These are phyloP conservation scores for Platyscapa corneri DNA, from an alignment of 1,140 invertebrate genomes.

Conservation along the genomic window DNA sequence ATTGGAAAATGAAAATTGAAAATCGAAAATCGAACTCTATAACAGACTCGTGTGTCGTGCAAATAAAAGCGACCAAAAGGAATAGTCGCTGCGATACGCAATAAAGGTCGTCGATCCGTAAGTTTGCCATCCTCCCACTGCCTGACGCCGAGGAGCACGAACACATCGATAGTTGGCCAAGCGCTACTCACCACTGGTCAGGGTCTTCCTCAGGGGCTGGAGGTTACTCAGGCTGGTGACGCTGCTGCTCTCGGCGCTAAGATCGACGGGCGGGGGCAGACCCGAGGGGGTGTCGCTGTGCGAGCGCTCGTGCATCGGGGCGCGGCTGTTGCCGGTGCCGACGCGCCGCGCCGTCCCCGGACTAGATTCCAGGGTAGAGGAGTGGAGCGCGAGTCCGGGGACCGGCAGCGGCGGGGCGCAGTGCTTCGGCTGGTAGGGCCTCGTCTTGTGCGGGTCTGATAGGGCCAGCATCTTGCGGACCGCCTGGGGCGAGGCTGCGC, in stretches of 20 bases:
- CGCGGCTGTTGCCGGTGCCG: slow-evolving; percentile 74
- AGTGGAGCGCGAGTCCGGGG: slow-evolving; percentile 70
- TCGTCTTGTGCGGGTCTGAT: slow-evolving; percentile 89
- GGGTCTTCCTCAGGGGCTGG: slow-evolving; percentile 87
- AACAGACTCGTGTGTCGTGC: background rate
- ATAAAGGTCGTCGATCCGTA: background rate
- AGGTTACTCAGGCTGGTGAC: slow-evolving; percentile 94
- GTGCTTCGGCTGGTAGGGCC: slow-evolving; percentile 87
- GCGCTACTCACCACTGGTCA: slow-evolving; percentile 83
- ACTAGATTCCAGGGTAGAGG: slow-evolving; percentile 76
- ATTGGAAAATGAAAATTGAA: background rate
- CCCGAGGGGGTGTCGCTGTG: slow-evolving; percentile 90
- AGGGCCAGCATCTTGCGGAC: slow-evolving; percentile 94
- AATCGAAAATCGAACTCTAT: background rate
- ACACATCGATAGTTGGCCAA: background rate
- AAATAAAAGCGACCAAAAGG: background rate
- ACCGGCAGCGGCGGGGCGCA: slow-evolving; percentile 73
- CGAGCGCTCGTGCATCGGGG: slow-evolving; percentile 86
- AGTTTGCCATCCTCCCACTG: background rate
- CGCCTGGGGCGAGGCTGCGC: slow-evolving; percentile 95
- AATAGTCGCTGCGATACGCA: background rate
- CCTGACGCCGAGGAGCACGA: slow-evolving; percentile 18
- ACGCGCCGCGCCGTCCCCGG: slow-evolving; percentile 81
- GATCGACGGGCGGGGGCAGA: slow-evolving; percentile 88
- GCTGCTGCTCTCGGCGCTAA: slow-evolving; percentile 95